Conservation (phyloP, 2,797 vertebrate genomes). For the Cyprinella venusta region DNA sequence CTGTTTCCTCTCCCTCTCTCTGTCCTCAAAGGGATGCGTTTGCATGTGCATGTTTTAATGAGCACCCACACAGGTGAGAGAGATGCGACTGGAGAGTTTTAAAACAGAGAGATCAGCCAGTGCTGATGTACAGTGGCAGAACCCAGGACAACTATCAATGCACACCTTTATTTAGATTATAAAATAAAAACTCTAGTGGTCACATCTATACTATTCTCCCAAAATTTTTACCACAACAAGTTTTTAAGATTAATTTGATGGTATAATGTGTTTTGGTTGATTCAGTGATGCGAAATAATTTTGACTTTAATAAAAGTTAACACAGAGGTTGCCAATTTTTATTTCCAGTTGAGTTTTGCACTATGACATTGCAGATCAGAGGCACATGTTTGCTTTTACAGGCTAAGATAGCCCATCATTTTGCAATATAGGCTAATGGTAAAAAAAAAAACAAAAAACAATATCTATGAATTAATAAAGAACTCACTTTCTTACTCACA, state of each 20-base stretch:
- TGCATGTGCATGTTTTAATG: not conserved
- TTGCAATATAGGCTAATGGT: not conserved
- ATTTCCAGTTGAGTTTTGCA: not conserved
- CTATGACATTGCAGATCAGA: not conserved
- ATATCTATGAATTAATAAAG: not conserved
- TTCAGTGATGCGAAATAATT: not conserved
- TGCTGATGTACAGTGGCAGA: not conserved
- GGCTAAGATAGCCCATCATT: not conserved
- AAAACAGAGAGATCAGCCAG: constrained; percentile 1
- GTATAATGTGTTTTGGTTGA: not conserved
- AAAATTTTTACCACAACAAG: not conserved
- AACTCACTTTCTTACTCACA: not conserved
- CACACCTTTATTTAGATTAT: not conserved
- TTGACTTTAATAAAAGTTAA: not conserved
- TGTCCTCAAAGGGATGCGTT: not conserved
- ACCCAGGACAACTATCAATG: not conserved
- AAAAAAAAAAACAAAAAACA: not conserved
- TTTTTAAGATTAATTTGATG: not conserved
- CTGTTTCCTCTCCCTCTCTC: constrained; percentile 24
- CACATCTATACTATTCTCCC: not conserved
- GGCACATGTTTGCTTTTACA: not conserved
- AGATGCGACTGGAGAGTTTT: not conserved
- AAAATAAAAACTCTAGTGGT: not conserved
- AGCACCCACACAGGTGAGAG: constrained; percentile 21
- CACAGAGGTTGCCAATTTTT: not conserved